Evolutionary conservation across 2,797 vertebrate genomes (phyloP), one percentile per base, ranked within the genome.

Genomic region (Xenops minutus): DNA sequence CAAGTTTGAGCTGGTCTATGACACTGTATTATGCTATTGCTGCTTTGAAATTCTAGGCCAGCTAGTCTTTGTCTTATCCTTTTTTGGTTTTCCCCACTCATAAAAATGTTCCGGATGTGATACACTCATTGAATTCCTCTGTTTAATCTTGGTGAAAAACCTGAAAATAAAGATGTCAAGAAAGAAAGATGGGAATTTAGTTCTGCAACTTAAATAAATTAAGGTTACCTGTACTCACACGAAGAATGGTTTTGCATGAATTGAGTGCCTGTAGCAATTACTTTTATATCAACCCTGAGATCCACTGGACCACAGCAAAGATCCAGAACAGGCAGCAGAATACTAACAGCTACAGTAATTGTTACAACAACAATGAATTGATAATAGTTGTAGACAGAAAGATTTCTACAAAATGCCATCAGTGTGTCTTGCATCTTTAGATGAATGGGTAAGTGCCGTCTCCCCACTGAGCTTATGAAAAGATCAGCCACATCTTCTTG

Each of bases 321-420:
- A 94, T 94, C 82, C 95, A 96, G 93, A 91, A 84, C 62, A 93
- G 91, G 76, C 69, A 95, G 85, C 58, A 69, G 95, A 93, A 76
- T 52, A 56, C 18, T 58, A 83, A 77, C 46, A 73, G 67, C 90
- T 86, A 55, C 55, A 73, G 29, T 41, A 86, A 88, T 49, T 88
- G 62, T 81, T 78, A 81, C 46, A 91, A 49, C 51, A 88, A 73
- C 72, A 69, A 62, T 43, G 41, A 86, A 86, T 32, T 76, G 12
- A 67, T 82, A 66, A 64, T n/a, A 88, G 17, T 14, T 88, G 91
- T 89, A 84, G 76, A 89, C 92, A 75, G 56, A 83, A 84, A 64
- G 23, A 55, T 79, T 81, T 95, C 74, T 84, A 59, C 46, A 75
- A 85, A 96, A 78, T 49, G 51, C 34, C 71, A n/a, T 63, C 29